Evolutionary conservation across 1,140 invertebrate genomes (phyloP).

Genomic region (Brevipalpus yothersi): DNA sequence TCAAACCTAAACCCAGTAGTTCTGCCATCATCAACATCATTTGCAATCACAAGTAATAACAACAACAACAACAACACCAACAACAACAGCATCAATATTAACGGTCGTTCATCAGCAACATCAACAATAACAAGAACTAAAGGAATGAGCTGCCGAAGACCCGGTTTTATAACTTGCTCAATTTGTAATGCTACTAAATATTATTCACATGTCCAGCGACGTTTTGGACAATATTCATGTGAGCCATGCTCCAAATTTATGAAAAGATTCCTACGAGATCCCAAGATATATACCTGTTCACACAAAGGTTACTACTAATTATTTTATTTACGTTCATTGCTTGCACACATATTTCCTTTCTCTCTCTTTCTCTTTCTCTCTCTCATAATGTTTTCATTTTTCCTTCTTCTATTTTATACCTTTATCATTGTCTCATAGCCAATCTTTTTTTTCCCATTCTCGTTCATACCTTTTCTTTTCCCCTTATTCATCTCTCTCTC

Average conservation of each 20-base stretch:
- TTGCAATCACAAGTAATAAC: neutral
- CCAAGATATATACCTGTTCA: slow-evolving; percentile 12
- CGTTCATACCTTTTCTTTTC: too few relatives aligned
- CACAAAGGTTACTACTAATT: slow-evolving; percentile 10
- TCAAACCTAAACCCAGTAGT: neutral
- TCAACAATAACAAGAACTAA: neutral
- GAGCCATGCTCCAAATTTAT: slow-evolving; percentile 64
- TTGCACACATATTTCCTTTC: too few relatives aligned
- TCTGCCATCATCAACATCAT: neutral
- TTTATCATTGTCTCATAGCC: too few relatives aligned
- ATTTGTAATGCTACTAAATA: slow-evolving; percentile 33
- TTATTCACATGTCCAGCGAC: slow-evolving; percentile 25
- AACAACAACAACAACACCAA: neutral
- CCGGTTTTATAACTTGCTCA: slow-evolving; percentile 2
- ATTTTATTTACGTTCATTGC: neutral
- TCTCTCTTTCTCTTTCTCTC: too few relatives aligned
- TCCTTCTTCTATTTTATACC: too few relatives aligned
- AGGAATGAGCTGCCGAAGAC: slow-evolving; percentile 2
- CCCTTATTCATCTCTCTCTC: neutral
- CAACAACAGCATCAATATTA: neutral
- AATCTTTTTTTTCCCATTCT: too few relatives aligned
- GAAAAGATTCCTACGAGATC: slow-evolving; percentile 19
- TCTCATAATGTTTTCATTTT: too few relatives aligned
- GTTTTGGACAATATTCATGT: slow-evolving; percentile 35
- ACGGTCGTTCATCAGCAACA: neutral